A percentile compares a stretch with the other conserved stretches of the same genome.
Evolutionary conservation across 1,140 invertebrate genomes (phyloP).

Genomic region (Hypothenemus hampei): DNA sequence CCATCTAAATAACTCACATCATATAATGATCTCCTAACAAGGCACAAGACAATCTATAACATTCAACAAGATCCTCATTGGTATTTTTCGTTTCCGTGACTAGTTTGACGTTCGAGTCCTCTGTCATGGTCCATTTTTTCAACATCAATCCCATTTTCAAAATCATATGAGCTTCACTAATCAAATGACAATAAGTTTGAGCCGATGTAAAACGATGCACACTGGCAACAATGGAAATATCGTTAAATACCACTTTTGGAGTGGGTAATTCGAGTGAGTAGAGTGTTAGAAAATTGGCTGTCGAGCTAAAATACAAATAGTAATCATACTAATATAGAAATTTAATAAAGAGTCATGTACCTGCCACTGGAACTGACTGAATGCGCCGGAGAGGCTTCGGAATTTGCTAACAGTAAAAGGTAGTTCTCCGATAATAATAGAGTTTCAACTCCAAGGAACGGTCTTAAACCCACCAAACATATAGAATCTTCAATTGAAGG

Average conservation of each 20-base stretch:
- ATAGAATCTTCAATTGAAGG: slow-evolving; percentile 60
- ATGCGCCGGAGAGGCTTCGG: slow-evolving; percentile 50
- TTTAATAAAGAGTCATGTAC: slow-evolving; percentile 17
- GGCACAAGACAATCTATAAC: slow-evolving; percentile 57
- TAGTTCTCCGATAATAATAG: slow-evolving; percentile 57
- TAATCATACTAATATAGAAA: neutral
- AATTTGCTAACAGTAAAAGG: slow-evolving; percentile 60
- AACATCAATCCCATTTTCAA: slow-evolving; percentile 50
- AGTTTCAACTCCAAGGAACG: slow-evolving; percentile 66
- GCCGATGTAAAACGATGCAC: slow-evolving; percentile 57
- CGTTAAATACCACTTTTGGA: slow-evolving; percentile 57
- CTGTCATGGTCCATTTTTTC: slow-evolving; percentile 36
- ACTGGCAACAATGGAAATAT: slow-evolving; percentile 61
- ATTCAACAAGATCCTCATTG: slow-evolving; percentile 48
- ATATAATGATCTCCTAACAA: slow-evolving; percentile 62
- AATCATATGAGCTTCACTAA: slow-evolving; percentile 63
- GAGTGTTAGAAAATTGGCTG: slow-evolving; percentile 54
- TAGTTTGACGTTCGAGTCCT: slow-evolving; percentile 33
- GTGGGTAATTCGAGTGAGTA: slow-evolving; percentile 60
- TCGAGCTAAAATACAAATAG: slow-evolving; percentile 39
- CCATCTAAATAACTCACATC: slow-evolving; percentile 52
- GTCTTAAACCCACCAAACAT: slow-evolving; percentile 65
- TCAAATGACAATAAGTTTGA: slow-evolving; percentile 59
- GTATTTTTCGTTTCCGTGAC: slow-evolving; percentile 36
- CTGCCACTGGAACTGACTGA: slow-evolving; percentile 43